These are phyloP conservation scores for Eulemur rubriventer DNA, from an alignment of 2,797 vertebrate genomes.

Conservation along the genomic window DNA sequence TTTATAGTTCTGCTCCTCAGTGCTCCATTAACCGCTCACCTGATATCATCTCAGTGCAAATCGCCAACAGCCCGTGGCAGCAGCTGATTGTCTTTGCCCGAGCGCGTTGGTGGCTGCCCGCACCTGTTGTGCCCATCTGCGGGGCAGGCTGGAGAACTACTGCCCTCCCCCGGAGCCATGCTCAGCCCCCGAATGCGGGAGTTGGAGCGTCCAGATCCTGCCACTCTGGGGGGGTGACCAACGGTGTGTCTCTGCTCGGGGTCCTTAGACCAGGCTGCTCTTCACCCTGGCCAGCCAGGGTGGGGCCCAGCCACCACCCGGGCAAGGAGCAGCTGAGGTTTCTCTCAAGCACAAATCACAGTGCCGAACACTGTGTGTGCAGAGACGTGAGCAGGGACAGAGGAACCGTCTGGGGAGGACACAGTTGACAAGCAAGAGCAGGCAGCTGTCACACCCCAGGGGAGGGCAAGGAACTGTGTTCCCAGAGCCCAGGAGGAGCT, in stretches of 20 bases:
- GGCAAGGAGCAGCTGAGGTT: not conserved
- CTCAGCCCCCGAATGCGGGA: not conserved
- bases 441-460: not conserved
- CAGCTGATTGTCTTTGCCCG: too few relatives aligned
- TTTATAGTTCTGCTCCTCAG: not conserved
- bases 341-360: too few relatives aligned
- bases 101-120: too few relatives aligned
- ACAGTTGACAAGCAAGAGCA: too few relatives aligned
- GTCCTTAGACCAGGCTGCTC: not conserved
- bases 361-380: too few relatives aligned
- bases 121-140: fast-evolving
- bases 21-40: not conserved
- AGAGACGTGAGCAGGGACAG: not conserved
- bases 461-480: too few relatives aligned
- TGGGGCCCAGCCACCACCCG: fast-evolving
- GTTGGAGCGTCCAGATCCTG: too few relatives aligned
- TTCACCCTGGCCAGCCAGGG: not conserved
- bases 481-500: not conserved
- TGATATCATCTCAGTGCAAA: too few relatives aligned
- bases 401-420: too few relatives aligned
- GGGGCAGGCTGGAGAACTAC: not conserved
- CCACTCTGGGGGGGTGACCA: too few relatives aligned
- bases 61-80: fast-evolving
- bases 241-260: too few relatives aligned
- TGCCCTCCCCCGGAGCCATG: not conserved